Percentiles rank a stretch among this genome's conserved stretches.
These are phyloP conservation scores for Bradypodion pumilum DNA, from an alignment of 2,797 vertebrate species.

Conservation along the genomic window DNA sequence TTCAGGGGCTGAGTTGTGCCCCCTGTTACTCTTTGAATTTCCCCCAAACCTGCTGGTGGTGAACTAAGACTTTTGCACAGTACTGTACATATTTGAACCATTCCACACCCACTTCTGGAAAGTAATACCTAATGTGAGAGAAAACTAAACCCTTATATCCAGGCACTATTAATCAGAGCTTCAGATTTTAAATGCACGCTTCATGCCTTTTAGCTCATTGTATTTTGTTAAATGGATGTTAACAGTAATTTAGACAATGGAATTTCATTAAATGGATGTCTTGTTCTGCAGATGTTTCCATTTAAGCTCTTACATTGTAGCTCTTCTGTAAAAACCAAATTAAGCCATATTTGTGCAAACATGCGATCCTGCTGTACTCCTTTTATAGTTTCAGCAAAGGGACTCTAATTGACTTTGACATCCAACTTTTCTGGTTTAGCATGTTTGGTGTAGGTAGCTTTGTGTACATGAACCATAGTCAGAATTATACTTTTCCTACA, in stretches of 20 bases:
- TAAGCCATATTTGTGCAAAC: neutral
- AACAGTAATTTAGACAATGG: neutral
- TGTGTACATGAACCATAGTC: neutral
- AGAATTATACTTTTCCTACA: neutral
- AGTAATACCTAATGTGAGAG: too few relatives aligned
- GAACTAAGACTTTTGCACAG: too few relatives aligned
- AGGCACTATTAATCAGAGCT: neutral
- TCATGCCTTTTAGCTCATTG: neutral
- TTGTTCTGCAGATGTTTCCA: neutral
- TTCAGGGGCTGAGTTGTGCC: too few relatives aligned
- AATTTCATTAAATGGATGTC: neutral
- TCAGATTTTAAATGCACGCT: conserved; percentile 1
- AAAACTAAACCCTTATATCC: neutral
- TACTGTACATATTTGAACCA: too few relatives aligned
- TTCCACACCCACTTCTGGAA: too few relatives aligned
- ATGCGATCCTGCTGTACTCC: neutral
- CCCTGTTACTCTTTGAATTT: too few relatives aligned
- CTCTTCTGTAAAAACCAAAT: too few relatives aligned
- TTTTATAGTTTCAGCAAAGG: neutral
- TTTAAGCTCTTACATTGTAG: neutral
- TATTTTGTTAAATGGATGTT: neutral
- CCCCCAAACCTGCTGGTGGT: too few relatives aligned
- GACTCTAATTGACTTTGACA: neutral
- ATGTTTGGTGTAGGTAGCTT: neutral
- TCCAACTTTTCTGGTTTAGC: neutral